phyloP scores from a whole-genome alignment of 2,888 invertebrate genomes.

The Meteorus cinctellus region DNA sequence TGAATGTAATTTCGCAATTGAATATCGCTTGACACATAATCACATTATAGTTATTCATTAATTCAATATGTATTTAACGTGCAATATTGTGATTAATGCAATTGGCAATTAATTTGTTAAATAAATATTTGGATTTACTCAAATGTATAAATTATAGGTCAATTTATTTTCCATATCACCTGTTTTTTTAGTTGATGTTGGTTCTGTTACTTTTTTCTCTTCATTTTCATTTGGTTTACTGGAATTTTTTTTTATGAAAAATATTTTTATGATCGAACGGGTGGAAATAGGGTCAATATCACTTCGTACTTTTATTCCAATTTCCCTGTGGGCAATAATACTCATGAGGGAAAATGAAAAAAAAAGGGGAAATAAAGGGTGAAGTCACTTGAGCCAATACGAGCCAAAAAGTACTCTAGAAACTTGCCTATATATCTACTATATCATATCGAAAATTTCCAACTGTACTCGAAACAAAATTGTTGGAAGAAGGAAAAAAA shows the following conservation, averaged over 20 bases:
- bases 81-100: background rate
- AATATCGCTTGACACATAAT: conserved; percentile 13
- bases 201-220: background rate
- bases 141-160: background rate
- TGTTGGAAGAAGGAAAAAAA: background rate
- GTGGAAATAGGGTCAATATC: conserved; percentile 35
- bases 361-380: background rate
- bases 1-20: conserved; percentile 41
- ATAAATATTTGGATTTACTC: background rate
- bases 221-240: too few species aligned
- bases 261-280: conserved; percentile 24
- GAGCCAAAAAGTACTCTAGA: background rate
- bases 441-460: background rate
- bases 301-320: conserved; percentile 39
- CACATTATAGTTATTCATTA: conserved; percentile 3
- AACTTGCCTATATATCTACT: background rate
- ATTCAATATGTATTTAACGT: background rate
- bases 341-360: background rate
- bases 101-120: background rate
- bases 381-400: conserved; percentile 16
- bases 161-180: conserved; percentile 12
- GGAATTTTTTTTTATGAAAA: conserved; percentile 17
- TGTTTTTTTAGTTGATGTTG: background rate
- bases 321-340: conserved; percentile 35
- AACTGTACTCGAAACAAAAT: background rate